Conservation (phyloP, 2,797 vertebrate genomes). For the Labeo calbasu region DNA sequence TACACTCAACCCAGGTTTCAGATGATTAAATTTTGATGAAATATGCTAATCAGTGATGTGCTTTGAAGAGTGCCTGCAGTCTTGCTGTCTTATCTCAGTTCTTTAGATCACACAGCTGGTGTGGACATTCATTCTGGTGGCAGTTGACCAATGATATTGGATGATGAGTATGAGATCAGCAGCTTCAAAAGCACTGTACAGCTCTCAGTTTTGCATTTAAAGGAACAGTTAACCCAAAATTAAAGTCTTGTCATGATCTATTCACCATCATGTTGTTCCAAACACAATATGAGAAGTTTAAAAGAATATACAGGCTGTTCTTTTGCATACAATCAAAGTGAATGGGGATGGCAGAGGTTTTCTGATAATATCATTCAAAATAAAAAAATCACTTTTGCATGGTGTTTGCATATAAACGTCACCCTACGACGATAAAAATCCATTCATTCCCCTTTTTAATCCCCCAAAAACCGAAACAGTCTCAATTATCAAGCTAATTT, state of each 20-base stretch:
- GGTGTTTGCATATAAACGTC: too few relatives aligned
- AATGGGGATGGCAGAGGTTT: not conserved
- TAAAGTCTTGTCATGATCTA: not conserved
- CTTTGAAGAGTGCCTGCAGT: not conserved
- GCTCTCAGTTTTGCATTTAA: not conserved
- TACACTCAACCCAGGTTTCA: not conserved
- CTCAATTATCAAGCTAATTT: too few relatives aligned
- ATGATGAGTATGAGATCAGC: not conserved
- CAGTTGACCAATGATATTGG: constrained; percentile 12
- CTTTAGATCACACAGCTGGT: constrained; percentile 11
- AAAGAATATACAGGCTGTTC: not conserved
- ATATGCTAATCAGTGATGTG: not conserved
- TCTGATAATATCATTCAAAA: not conserved
- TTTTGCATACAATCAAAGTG: not conserved
- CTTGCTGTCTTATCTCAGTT: constrained; percentile 15
- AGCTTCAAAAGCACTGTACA: not conserved
- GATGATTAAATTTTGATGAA: constrained; percentile 6
- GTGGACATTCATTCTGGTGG: constrained; percentile 7
- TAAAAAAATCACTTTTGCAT: too few relatives aligned
- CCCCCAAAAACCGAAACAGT: too few relatives aligned
- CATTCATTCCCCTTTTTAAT: too few relatives aligned
- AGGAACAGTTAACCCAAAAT: not conserved
- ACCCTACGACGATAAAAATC: too few relatives aligned
- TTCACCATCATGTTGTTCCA: not conserved
- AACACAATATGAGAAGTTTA: not conserved